Evolutionary conservation across 2,113 vertebrate species (phyloP).

Genomic region (Cettia cetti): DNA sequence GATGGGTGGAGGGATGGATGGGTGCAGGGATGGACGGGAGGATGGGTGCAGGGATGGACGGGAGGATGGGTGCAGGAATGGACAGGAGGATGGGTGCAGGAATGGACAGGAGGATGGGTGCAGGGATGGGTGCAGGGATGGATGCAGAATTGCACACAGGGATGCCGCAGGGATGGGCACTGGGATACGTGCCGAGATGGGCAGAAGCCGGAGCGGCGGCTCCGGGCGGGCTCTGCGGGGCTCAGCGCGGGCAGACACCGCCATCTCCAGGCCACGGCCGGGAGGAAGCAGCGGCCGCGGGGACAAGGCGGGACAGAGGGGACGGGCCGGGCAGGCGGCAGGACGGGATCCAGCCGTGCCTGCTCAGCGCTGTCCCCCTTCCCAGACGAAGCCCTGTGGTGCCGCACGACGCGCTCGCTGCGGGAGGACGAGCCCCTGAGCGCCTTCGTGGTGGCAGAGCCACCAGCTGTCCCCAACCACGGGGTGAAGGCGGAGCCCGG

Average conservation of each 20-base stretch:
- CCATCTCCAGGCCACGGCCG: background rate
- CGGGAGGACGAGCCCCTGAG: slow-evolving; percentile 64
- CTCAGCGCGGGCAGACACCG: background rate
- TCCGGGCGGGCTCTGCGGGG: background rate
- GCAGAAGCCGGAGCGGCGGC: background rate
- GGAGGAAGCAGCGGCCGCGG: background rate
- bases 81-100: background rate
- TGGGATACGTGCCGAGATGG: background rate
- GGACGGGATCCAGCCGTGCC: fast-evolving
- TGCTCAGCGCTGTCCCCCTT: background rate
- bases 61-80: background rate
- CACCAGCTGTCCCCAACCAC: slow-evolving; percentile 48
- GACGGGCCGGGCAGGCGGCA: fast-evolving
- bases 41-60: background rate
- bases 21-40: fast-evolving
- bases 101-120: fast-evolving
- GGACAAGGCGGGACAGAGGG: background rate
- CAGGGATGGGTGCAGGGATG: background rate
- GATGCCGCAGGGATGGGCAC: fast-evolving
- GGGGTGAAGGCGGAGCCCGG: slow-evolving; percentile 67
- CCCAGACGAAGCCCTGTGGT: slow-evolving; percentile 84
- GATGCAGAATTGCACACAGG: background rate
- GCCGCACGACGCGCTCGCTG: slow-evolving; percentile 79
- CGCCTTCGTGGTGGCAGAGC: slow-evolving; percentile 68
- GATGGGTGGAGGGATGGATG: background rate